phyloP scores from a whole-genome alignment of 37 sponge, comb jelly and placozoan species.

The Cladorhizidae sp. region DNA sequence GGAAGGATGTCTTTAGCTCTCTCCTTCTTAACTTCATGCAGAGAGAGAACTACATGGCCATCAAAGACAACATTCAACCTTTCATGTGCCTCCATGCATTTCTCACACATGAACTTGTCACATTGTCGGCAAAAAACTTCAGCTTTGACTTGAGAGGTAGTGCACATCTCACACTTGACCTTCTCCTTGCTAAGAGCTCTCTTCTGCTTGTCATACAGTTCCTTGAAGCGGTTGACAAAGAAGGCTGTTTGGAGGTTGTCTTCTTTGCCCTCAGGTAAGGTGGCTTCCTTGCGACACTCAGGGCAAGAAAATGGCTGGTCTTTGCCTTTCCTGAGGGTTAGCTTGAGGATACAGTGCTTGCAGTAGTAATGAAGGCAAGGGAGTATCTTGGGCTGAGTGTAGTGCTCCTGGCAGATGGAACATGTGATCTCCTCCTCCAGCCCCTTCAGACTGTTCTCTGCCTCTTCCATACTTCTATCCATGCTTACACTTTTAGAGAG shows the following conservation, averaged over 20 bases:
- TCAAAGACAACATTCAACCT: background rate
- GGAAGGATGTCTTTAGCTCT: background rate
- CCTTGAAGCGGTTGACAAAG: background rate
- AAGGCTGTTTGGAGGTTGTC: conserved; percentile 28
- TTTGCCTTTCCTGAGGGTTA: background rate
- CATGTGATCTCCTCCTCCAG: conserved; percentile 48
- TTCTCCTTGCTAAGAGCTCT: background rate
- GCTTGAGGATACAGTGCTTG: conserved; percentile 27
- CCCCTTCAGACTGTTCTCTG: conserved; percentile 3
- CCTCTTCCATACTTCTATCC: background rate
- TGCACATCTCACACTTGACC: conserved; percentile 1
- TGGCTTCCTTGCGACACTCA: conserved; percentile 22
- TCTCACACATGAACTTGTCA: background rate
- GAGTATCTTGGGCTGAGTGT: conserved; percentile 22
- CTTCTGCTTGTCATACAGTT: background rate
- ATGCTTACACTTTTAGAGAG: too few relatives aligned
- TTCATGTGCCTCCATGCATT: background rate
- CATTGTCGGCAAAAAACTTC: background rate
- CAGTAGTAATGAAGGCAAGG: conserved; percentile 54
- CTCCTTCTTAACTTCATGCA: background rate
- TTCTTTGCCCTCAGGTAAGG: conserved; percentile 9
- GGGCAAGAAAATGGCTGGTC: conserved; percentile 39
- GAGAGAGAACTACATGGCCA: background rate
- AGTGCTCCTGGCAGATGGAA: conserved; percentile 38
- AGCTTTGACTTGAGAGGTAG: background rate